phyloP scores from a whole-genome alignment of 2,797 vertebrate genomes.

The Sparidentex hasta region DNA sequence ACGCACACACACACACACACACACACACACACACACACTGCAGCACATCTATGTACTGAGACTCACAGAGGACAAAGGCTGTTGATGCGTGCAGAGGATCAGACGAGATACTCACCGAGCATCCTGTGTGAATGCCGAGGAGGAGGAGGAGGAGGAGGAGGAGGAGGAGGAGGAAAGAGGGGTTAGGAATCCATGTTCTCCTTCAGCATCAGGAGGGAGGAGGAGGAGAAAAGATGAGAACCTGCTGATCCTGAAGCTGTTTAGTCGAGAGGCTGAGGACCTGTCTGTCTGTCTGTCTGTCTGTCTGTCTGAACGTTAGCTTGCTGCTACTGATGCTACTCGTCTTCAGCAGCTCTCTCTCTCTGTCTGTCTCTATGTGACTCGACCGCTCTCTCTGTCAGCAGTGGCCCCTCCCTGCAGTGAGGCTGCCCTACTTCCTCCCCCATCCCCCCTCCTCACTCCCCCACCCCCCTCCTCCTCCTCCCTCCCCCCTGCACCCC shows the following conservation, averaged over 20 bases:
- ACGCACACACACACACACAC: slow-evolving; percentile 41
- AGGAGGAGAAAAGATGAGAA: slow-evolving; percentile 54
- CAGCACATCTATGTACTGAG: slow-evolving; percentile 34
- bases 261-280: slow-evolving; percentile 5
- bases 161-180: slow-evolving; percentile 19
- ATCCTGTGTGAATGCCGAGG: slow-evolving; percentile 68
- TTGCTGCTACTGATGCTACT: slow-evolving; percentile 8
- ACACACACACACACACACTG: slow-evolving; percentile 29
- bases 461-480: no score
- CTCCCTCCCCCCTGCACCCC: no score
- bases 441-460: no score
- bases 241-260: slow-evolving; percentile 40
- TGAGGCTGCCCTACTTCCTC: slow-evolving; percentile 74
- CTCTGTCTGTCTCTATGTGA: slow-evolving; percentile 43
- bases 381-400: slow-evolving; percentile 50
- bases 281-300: slow-evolving; percentile 12
- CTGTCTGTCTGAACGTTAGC: slow-evolving; percentile 3
- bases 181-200: slow-evolving; percentile 54
- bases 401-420: slow-evolving; percentile 75
- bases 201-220: slow-evolving; percentile 47
- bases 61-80: slow-evolving; percentile 73
- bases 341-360: slow-evolving; percentile 19
- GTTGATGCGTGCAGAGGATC: slow-evolving; percentile 45
- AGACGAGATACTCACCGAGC: slow-evolving; percentile 78
- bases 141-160: slow-evolving; percentile 46